A percentile compares a stretch with the other conserved stretches of the same genome.
Conservation (phyloP, 2,797 vertebrate species). For the Delichon dasypus region DNA sequence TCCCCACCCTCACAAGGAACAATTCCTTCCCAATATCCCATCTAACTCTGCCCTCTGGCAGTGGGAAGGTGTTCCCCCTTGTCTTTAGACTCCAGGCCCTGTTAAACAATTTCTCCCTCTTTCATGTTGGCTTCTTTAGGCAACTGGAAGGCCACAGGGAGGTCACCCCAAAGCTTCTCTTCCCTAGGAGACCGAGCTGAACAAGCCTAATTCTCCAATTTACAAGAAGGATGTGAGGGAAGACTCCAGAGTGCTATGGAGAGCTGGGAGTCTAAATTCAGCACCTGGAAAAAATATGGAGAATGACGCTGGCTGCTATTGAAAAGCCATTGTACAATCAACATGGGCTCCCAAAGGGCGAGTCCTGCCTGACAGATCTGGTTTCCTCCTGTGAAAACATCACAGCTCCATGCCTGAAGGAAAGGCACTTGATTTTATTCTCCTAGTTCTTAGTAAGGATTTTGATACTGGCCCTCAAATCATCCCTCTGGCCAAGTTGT, state of each 20-base stretch:
- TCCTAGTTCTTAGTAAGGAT: background rate
- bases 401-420: background rate
- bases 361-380: rapidly evolving
- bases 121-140: rapidly evolving
- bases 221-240: background rate
- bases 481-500: background rate
- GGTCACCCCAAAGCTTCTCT: background rate
- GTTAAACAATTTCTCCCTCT: background rate
- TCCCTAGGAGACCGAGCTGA: background rate
- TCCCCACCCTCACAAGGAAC: background rate
- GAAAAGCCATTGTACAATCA: background rate
- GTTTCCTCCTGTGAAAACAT: background rate
- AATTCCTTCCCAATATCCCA: background rate
- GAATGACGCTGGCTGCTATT: background rate
- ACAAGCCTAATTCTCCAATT: background rate
- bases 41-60: rapidly evolving
- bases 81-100: background rate
- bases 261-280: background rate
- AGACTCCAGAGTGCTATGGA: background rate
- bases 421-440: background rate
- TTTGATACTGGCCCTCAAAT: background rate
- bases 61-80: background rate
- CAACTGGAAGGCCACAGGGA: background rate
- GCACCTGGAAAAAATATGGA: background rate
- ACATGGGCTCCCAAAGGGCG: background rate